Evolutionary conservation across 1,140 invertebrate species (phyloP).

Genomic region (Argopecten irradians): DNA sequence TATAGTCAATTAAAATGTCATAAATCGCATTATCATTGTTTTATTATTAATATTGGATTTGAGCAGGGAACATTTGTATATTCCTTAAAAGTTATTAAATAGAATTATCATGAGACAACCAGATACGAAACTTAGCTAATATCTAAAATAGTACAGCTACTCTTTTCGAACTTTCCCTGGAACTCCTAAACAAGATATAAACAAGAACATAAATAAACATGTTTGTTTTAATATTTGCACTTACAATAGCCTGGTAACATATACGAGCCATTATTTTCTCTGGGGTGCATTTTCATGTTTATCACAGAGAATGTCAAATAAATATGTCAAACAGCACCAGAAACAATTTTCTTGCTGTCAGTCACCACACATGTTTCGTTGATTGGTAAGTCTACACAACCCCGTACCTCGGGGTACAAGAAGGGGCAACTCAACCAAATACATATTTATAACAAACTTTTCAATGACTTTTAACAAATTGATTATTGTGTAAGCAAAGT

Average conservation of each 20-base stretch:
- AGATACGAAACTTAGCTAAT: too few species aligned
- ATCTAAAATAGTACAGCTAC: too few species aligned
- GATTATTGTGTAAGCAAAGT: too few species aligned
- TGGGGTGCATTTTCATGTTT: neutral
- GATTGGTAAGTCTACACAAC: neutral
- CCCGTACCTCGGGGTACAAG: neutral
- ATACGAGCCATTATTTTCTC: neutral
- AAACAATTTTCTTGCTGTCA: constrained; percentile 16
- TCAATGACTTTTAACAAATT: too few species aligned
- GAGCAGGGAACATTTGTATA: too few species aligned
- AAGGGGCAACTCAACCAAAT: neutral
- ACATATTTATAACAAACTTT: too few species aligned
- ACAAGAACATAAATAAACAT: neutral
- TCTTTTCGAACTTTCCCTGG: neutral
- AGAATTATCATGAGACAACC: too few species aligned
- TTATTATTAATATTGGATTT: too few species aligned
- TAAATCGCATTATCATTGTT: too few species aligned
- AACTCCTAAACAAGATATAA: neutral
- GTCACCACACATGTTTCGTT: neutral
- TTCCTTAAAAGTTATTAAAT: too few species aligned
- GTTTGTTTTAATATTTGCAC: neutral
- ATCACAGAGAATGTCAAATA: neutral
- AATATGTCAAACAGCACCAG: neutral
- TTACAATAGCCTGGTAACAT: neutral
- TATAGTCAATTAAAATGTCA: too few species aligned